phyloP scores from a whole-genome alignment of 2,888 invertebrate genomes.

The Dryadula phaetusa region DNA sequence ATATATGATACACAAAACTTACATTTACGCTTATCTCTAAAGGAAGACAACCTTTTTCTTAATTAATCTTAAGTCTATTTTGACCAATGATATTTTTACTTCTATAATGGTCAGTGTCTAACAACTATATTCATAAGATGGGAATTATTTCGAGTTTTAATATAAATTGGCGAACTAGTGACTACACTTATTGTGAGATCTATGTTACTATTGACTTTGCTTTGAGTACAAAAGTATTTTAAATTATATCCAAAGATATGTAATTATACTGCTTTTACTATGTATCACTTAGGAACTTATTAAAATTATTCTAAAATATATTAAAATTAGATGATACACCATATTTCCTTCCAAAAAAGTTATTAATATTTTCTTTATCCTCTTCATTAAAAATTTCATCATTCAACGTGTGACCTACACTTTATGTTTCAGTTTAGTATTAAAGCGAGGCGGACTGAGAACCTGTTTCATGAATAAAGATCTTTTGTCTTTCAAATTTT shows the following conservation, averaged over 20 bases:
- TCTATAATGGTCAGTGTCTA: background rate
- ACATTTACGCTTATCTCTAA: conserved; percentile 11
- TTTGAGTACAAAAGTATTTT: conserved; percentile 44
- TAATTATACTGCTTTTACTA: conserved; percentile 22
- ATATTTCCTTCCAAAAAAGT: background rate
- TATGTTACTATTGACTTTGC: conserved; percentile 60
- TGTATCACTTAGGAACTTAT: conserved; percentile 47
- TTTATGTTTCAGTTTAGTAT: conserved; percentile 74
- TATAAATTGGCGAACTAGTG: conserved; percentile 46
- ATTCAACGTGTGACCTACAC: conserved; percentile 48
- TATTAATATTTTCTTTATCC: background rate
- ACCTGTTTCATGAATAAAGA: conserved; percentile 85
- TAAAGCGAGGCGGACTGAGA: conserved; percentile 83
- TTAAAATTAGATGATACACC: conserved; percentile 11
- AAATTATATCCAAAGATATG: conserved; percentile 29
- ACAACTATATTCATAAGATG: background rate
- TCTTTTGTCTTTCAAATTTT: conserved; percentile 79
- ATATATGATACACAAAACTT: conserved; percentile 7
- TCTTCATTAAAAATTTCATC: background rate
- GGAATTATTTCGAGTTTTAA: conserved; percentile 37
- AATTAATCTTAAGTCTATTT: conserved; percentile 7
- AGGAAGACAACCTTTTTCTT: conserved; percentile 17
- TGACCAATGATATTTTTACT: background rate
- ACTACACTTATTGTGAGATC: conserved; percentile 68
- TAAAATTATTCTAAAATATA: conserved; percentile 37